Evolutionary conservation across 2,888 invertebrate species (phyloP), one percentile per base, ranked within the genome.

Genomic region (Tipula vernalis): DNA sequence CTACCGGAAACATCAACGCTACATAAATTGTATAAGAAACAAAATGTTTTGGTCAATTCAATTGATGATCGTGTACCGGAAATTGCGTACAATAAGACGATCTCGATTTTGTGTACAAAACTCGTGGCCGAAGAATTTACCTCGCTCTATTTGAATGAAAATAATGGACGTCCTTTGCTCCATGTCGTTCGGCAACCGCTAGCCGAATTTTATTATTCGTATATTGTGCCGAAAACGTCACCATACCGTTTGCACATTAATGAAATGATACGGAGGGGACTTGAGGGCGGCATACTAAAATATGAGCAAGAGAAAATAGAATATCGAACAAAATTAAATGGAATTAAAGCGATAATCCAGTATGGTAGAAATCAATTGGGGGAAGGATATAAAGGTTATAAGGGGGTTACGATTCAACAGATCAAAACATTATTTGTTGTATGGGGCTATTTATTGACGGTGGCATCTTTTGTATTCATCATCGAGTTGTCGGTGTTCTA

Each of bases 211-310:
- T 86, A 86, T 51, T 57, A 36, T 36, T 57, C 86, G 28, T 86
- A 51, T 57, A 51, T 86, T 51, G 86, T 86, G 10, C 86, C 86
- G 15, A 86, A 86, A 86, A 5, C 51, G 12, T 86, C 86, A 5
- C 57, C 86, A 39, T 86, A 57, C n/a, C 51, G 51, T 36, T n/a
- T 39, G 8, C 51, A 57, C 6, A 36, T 86, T 13, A 86, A 86
- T 57, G 51, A 57, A 57, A 57, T 86, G n/a, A 36, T 86, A 15
- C 36, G 36, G 10, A 36, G 36, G 3, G n/a, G n/a, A 2, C 15
- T 36, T n/a, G 51, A 86, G 39, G 36, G 51, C 8, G 86, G 86
- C 15, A 51, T 86, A 3, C n/a, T 36, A 18, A 15, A 57, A 57
- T 18, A 86, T 86, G 51, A 51, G 4, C 36, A 86, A 15, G 39